Percentiles rank a stretch among this genome's conserved stretches.
Conservation (phyloP, 92 coral and sea anemone genomes). For the Epizoanthus illoricatus region DNA sequence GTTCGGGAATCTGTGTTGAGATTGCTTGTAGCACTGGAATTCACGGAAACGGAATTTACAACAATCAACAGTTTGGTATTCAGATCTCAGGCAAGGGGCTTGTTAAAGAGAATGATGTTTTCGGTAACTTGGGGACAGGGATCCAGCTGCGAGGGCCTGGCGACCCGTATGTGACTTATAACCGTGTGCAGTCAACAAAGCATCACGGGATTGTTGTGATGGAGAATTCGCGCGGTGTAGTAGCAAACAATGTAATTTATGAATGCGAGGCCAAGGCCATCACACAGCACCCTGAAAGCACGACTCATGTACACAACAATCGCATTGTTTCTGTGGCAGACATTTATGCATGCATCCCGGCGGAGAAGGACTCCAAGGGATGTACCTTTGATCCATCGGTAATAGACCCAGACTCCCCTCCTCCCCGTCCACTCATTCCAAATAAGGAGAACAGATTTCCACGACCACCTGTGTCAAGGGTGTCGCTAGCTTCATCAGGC, state of each 20-base stretch:
- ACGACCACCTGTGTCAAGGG: constrained; percentile 48
- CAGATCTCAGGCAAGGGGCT: constrained; percentile 82
- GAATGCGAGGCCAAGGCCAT: constrained; percentile 53
- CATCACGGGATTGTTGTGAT: constrained; percentile 72
- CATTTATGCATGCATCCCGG: constrained; percentile 50
- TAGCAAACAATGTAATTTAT: constrained; percentile 75
- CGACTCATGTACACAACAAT: constrained; percentile 72
- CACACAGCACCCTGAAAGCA: constrained; percentile 80
- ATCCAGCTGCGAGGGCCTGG: constrained; percentile 93
- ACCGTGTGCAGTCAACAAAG: constrained; percentile 80
- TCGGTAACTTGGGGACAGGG: constrained; percentile 74
- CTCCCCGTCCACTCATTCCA: constrained; percentile 65
- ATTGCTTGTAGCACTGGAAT: constrained; percentile 74
- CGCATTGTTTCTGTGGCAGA: constrained; percentile 59
- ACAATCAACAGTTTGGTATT: constrained; percentile 82
- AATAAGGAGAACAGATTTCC: constrained; percentile 59
- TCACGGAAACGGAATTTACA: constrained; percentile 95
- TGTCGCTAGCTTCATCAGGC: constrained; percentile 47
- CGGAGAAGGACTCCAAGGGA: constrained; percentile 56
- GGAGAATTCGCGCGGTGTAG: constrained; percentile 89
- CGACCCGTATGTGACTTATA: constrained; percentile 86
- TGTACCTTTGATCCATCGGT: constrained; percentile 44
- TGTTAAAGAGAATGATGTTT: constrained; percentile 89
- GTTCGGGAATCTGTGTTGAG: constrained; percentile 79
- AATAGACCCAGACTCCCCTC: constrained; percentile 61